These are phyloP conservation scores for Pheosia gnoma DNA, from an alignment of 2,888 invertebrate genomes.

Conservation along the genomic window DNA sequence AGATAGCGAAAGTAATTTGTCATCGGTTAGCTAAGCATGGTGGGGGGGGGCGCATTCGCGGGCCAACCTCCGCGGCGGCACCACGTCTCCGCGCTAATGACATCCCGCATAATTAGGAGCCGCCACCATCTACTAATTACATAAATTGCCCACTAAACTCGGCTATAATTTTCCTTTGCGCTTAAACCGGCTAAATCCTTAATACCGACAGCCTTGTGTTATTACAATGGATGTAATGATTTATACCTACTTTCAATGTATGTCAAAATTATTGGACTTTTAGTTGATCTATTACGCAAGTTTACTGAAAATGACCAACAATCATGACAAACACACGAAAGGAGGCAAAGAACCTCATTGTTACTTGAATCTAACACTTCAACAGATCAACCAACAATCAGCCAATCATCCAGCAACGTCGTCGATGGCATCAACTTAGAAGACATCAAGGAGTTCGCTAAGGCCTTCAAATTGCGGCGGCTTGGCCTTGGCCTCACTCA, in stretches of 20 bases:
- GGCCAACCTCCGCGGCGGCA: conserved; percentile 56
- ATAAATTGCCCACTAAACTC: conserved; percentile 80
- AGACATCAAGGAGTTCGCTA: conserved; percentile 99
- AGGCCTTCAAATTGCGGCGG: conserved; percentile 97
- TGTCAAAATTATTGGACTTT: no score
- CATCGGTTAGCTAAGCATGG: conserved; percentile 80
- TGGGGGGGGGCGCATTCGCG: conserved; percentile 47
- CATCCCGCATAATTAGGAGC: conserved; percentile 80
- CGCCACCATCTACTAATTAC: conserved; percentile 80
- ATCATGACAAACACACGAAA: no score
- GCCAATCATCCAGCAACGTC: conserved; percentile 96
- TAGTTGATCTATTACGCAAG: no score
- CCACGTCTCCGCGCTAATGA: conserved; percentile 75
- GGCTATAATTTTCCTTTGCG: conserved; percentile 71
- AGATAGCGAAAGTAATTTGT: conserved; percentile 79
- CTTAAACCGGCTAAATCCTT: conserved; percentile 50
- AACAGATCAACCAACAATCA: conserved; percentile 95
- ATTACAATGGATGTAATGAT: conserved; percentile 21
- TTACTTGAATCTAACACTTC: conserved; percentile 16
- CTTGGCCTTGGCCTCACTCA: conserved; percentile 97
- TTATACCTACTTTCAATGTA: not conserved
- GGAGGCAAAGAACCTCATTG: no score
- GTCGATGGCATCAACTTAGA: conserved; percentile 98
- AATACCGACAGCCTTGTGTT: conserved; percentile 41
- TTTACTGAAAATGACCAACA: no score